Base-by-base conservation (phyloP, 2,888 invertebrate species). In the Mechanitis mazaeus region DNA sequence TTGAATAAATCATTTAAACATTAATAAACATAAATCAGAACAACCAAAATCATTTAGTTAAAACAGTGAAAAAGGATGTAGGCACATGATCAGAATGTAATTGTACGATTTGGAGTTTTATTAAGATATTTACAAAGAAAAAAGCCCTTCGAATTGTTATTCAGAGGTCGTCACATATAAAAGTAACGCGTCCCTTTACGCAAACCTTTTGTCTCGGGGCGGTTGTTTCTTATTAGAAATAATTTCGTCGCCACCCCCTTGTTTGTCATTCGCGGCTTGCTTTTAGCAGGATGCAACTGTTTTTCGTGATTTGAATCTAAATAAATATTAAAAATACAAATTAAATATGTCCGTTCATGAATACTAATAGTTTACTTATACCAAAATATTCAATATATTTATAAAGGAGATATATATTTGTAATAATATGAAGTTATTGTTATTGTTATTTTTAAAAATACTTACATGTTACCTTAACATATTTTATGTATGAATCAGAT, bases 91-190 rank as follows among this genome's bases (percentile, higher is more conserved):
- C 84, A 78, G 87, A 89, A 88, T 87, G 75, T 81, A 83, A 86
- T 84, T 77, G 75, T 74, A 74, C 79, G 75, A 84, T 86, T 84
- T 81, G 81, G 79, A 77, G 72, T 79, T 84, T 83, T 86, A 87
- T 87, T 83, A 85, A 86, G 86, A 86, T 83, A 87, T 88, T 85
- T 87, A 83, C 83, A 81, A 78, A 81, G 83, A 84, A 86, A 20
- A 85, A 77, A 74, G 71, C 74, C 66, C 71, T 75, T 72, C 67
- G 72, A 75, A 78, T 89, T 87, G 83, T 81, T 89, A 89, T 89
- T 88, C 89, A 77, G 77, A 67, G 68, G 73, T 74, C 86, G 89
- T 87, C 76, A 74, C 80, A 75, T 84, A 87, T 86, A 87, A 87
- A 85, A 87, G 85, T 87, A 85, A 87, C 75, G 81, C 81, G 85